phyloP scores from a whole-genome alignment of 2,888 invertebrate genomes.

The Diaphora mendica region DNA sequence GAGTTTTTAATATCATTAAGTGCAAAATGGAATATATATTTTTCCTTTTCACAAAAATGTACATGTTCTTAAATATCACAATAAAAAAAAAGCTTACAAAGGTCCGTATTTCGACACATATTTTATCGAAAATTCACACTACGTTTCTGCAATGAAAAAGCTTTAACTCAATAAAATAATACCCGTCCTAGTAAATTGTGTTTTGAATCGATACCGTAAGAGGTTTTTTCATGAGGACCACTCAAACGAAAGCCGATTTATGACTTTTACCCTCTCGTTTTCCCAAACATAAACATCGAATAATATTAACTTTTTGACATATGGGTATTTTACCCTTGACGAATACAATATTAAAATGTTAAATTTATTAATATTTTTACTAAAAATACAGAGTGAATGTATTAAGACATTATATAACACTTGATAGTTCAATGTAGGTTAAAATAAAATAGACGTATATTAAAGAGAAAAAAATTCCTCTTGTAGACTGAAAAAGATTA shows the following conservation, averaged over 20 bases:
- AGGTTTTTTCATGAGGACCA: not conserved
- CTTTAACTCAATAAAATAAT: not conserved
- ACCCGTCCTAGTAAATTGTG: not conserved
- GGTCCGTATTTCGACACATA: not conserved
- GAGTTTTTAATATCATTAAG: not conserved
- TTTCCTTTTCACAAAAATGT: not conserved
- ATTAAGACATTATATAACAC: not conserved
- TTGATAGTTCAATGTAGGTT: not conserved
- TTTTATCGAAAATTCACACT: not conserved
- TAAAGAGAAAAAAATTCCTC: not conserved
- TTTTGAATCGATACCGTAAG: constrained; percentile 1
- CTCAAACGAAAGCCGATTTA: not conserved
- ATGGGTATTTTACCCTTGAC: not conserved
- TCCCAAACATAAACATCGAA: not conserved
- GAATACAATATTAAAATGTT: not conserved
- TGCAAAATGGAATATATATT: not conserved
- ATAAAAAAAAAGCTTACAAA: not conserved
- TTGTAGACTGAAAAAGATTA: not conserved
- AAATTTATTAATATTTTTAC: not conserved
- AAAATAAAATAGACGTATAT: not conserved
- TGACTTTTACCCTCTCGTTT: constrained; percentile 1
- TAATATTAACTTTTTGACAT: not conserved
- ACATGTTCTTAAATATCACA: not conserved
- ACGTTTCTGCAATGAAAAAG: not conserved
- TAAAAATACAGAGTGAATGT: not conserved